Base-by-base conservation (phyloP, 2,797 vertebrate genomes). In the Linurgus olivaceus region DNA sequence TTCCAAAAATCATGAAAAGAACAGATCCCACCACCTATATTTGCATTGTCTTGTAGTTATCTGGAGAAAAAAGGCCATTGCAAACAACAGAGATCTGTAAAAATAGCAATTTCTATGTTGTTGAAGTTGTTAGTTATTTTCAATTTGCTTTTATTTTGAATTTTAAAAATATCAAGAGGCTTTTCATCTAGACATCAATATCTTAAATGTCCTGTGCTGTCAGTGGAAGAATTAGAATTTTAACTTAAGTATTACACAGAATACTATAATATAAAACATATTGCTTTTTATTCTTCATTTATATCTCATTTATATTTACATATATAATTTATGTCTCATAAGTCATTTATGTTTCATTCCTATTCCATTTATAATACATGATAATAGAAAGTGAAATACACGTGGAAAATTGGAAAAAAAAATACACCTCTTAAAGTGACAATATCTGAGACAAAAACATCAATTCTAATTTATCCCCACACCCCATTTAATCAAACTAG, bases 301-400 rank as follows among this genome's bases (percentile, higher is more conserved):
- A 42, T 67, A 68, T 75, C 73, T 91, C 71, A 82, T 91, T 89
- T 93, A 10, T 93, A 87, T 84, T 92, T 88, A 62, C 72, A 57
- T 68, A 23, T 78, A 40, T 75, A 62, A 82, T 91, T 82, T 79
- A 72, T 35, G 8, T 63, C 48, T 94, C 81, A 85, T 71, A 86
- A 91, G 31, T 91, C 10, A 89, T 88, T 86, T 67, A 63, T 85
- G 35, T 63, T 82, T 91, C 73, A 76, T 91, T 91, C 68, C 10
- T 62, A 62, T 79, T 86, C 90, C 45, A 89, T 95, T 82, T 79
- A 66, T 91, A 76, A 85, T 59, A 88, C 89, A 89, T 59, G 48
- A 40, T 57, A 85, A 71, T 29, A 59, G 10, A 17, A 93, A 91
- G 20, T 57, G 52, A 67, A 92, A 82, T 25, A 45, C 55, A 23